These are phyloP conservation scores for Lochmaea capreae DNA, from an alignment of 2,888 invertebrate genomes.

Conservation along the genomic window DNA sequence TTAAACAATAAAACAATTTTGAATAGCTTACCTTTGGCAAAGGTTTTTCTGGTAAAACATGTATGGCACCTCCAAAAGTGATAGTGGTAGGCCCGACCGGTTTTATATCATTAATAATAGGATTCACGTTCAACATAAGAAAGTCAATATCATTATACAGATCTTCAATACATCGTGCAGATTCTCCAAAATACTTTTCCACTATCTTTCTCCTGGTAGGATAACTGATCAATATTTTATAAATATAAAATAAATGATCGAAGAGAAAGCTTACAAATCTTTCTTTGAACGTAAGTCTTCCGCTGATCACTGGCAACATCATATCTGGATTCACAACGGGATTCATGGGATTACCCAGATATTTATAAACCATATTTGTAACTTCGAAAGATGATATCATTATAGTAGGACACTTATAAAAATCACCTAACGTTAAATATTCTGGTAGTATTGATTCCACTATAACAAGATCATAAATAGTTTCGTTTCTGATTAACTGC, in stretches of 20 bases:
- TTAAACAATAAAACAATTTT: too few relatives aligned
- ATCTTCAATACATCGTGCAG: constrained; percentile 10
- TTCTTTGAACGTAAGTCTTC: constrained; percentile 21
- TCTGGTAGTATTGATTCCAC: constrained; percentile 46
- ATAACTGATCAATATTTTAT: neutral
- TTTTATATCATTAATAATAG: constrained; percentile 33
- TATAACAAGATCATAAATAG: constrained; percentile 51
- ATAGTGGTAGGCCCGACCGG: constrained; percentile 37
- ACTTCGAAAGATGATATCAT: constrained; percentile 47
- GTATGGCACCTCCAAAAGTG: constrained; percentile 46
- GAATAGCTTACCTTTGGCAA: constrained; percentile 51
- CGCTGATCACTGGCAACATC: constrained; percentile 40
- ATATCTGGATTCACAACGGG: constrained; percentile 47
- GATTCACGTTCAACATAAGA: constrained; percentile 36
- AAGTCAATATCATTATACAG: constrained; percentile 30
- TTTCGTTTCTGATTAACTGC: constrained; percentile 20
- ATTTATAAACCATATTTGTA: neutral
- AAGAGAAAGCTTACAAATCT: constrained; percentile 41
- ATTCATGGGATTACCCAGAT: constrained; percentile 45
- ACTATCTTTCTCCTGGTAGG: constrained; percentile 9
- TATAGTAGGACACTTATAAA: constrained; percentile 50
- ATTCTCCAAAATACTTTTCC: constrained; percentile 31
- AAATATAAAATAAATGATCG: constrained; percentile 7
- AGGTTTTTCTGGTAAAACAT: constrained; percentile 51
- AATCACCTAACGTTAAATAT: constrained; percentile 47